These are phyloP conservation scores for Bombus vancouverensis DNA, from an alignment of 1,140 invertebrate species.

Conservation along the genomic window DNA sequence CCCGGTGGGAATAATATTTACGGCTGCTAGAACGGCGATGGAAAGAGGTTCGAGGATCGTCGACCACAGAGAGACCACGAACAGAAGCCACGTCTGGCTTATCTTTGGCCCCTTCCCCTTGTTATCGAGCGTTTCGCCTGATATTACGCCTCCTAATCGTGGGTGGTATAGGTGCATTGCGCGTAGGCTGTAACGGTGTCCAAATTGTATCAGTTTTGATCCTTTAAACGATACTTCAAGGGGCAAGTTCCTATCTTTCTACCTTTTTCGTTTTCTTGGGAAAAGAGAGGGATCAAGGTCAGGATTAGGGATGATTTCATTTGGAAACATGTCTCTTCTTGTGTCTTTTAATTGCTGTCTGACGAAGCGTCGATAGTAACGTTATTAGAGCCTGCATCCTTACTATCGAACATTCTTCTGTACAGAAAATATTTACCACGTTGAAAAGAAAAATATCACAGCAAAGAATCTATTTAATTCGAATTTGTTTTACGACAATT, in stretches of 20 bases:
- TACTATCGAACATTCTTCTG: too few species aligned
- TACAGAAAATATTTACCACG: too few species aligned
- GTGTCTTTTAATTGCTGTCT: too few species aligned
- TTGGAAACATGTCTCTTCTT: too few species aligned
- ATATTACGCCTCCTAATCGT: neutral
- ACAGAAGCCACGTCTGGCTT: conserved; percentile 48
- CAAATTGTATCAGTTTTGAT: neutral
- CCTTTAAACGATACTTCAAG: neutral
- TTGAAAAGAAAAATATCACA: too few species aligned
- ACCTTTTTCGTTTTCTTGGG: neutral
- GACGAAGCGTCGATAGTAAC: too few species aligned
- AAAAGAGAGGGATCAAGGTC: too few species aligned
- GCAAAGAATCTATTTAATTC: too few species aligned
- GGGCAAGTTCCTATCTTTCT: neutral
- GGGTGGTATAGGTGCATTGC: neutral
- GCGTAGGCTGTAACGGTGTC: too few species aligned
- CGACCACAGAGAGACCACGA: conserved; percentile 43
- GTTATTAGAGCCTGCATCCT: too few species aligned
- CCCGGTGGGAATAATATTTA: conserved; percentile 66
- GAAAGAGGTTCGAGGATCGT: conserved; percentile 21
- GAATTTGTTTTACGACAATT: too few species aligned
- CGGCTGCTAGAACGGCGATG: conserved; percentile 42
- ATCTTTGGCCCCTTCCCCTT: conserved; percentile 18
- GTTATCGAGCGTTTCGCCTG: conserved; percentile 7
- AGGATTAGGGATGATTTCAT: neutral